Percentiles rank a stretch among this genome's conserved stretches.
phyloP scores from a whole-genome alignment of 1,140 invertebrate species.

The Bradysia coprophila region DNA sequence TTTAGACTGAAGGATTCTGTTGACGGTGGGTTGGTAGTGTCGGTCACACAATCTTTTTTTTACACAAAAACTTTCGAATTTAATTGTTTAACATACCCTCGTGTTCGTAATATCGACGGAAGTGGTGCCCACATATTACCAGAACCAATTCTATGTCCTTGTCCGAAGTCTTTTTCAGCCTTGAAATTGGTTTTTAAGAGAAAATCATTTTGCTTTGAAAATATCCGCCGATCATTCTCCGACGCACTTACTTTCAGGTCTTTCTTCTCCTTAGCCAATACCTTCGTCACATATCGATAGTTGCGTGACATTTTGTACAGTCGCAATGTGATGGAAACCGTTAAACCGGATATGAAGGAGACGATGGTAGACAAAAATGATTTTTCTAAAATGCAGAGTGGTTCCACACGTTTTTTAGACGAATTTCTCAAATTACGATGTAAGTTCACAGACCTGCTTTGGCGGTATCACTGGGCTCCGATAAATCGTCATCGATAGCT shows the following conservation, averaged over 20 bases:
- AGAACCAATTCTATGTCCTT: conserved; percentile 1
- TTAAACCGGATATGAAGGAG: conserved; percentile 31
- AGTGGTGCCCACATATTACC: conserved; percentile 3
- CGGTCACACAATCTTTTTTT: no score
- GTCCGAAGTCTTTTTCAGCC: conserved; percentile 3
- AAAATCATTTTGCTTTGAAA: no score
- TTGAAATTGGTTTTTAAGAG: not conserved
- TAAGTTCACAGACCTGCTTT: no score
- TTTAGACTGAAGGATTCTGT: no score
- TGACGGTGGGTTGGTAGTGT: no score
- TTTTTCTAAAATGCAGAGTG: not conserved
- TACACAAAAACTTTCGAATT: no score
- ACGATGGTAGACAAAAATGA: not conserved
- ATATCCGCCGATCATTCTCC: no score
- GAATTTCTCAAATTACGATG: no score
- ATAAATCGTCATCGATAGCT: not conserved
- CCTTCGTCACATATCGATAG: conserved; percentile 79
- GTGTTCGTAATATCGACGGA: not conserved
- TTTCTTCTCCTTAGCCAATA: conserved; percentile 61
- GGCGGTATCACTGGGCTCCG: no score
- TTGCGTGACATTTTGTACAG: conserved; percentile 80
- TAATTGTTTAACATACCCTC: not conserved
- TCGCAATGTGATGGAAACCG: conserved; percentile 72
- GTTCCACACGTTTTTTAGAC: no score
- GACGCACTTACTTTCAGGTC: conserved; percentile 52